Percentiles rank a stretch among this genome's conserved stretches.
phyloP scores from a whole-genome alignment of 1,140 invertebrate genomes.

The Euura lappo region DNA sequence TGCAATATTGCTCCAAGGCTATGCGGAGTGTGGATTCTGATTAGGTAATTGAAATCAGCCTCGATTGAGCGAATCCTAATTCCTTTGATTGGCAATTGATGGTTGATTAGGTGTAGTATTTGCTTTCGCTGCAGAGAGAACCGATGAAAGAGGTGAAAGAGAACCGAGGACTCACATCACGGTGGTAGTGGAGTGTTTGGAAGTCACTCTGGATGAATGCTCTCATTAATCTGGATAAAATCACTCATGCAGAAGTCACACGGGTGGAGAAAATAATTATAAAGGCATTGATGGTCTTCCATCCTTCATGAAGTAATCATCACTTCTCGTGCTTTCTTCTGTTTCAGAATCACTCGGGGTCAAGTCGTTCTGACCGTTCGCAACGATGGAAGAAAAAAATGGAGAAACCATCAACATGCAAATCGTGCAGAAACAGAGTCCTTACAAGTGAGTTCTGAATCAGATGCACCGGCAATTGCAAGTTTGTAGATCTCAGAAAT shows the following conservation, averaged over 20 bases:
- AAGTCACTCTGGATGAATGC: background rate
- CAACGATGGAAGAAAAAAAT: constrained; percentile 42
- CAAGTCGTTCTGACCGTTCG: background rate
- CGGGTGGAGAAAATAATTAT: background rate
- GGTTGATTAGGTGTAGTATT: background rate
- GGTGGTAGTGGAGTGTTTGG: background rate
- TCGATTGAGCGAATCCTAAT: background rate
- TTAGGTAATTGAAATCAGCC: background rate
- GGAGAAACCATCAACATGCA: constrained; percentile 47
- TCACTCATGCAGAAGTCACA: background rate
- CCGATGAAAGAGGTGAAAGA: too few relatives aligned
- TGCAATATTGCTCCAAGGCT: constrained; percentile 31
- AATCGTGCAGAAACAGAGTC: constrained; percentile 35
- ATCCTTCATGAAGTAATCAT: background rate
- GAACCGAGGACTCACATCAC: background rate
- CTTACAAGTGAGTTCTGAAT: constrained; percentile 38
- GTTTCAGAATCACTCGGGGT: background rate
- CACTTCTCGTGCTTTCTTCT: background rate
- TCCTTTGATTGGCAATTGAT: constrained; percentile 5
- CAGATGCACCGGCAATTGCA: background rate
- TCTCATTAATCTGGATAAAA: background rate
- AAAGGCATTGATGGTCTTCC: background rate
- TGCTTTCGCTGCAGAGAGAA: background rate
- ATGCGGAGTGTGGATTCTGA: background rate
- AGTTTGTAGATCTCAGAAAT: too few relatives aligned